Conservation (phyloP, 2,113 vertebrate genomes). For the Sceloporus undulatus region DNA sequence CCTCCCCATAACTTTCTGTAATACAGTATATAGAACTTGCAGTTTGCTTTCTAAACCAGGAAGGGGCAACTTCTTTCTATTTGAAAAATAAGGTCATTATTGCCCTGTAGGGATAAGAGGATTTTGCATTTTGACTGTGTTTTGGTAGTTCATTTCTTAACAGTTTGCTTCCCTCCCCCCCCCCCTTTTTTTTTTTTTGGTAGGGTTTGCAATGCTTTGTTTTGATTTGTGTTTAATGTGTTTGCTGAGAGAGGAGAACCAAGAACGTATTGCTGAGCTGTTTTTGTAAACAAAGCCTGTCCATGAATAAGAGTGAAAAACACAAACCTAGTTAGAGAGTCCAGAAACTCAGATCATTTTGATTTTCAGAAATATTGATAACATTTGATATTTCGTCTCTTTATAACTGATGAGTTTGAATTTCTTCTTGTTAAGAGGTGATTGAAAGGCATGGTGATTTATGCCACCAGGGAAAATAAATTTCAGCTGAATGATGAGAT, state of each 20-base stretch:
- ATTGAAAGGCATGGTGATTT: slow-evolving; percentile 56
- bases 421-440: slow-evolving; percentile 43
- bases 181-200: too few relatives aligned
- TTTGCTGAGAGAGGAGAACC: slow-evolving; percentile 39
- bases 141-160: slow-evolving; percentile 47
- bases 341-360: slow-evolving; percentile 52
- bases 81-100: slow-evolving; percentile 60
- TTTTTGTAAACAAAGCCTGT: slow-evolving; percentile 35
- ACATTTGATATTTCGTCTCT: slow-evolving; percentile 45
- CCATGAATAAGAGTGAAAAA: slow-evolving; percentile 44
- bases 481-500: slow-evolving; percentile 44
- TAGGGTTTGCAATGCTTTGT: slow-evolving; percentile 24
- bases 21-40: slow-evolving; percentile 48
- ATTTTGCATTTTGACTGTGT: slow-evolving; percentile 51
- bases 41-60: slow-evolving; percentile 45
- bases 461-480: slow-evolving; percentile 50
- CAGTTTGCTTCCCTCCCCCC: slow-evolving; percentile 16
- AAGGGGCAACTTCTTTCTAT: slow-evolving; percentile 36
- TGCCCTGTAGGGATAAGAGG: slow-evolving; percentile 45
- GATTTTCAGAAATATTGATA: slow-evolving; percentile 37
- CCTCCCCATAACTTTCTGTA: slow-evolving; percentile 32
- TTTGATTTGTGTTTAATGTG: slow-evolving; percentile 37
- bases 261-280: slow-evolving; percentile 46
- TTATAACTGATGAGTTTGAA: slow-evolving; percentile 37
- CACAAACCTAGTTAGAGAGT: slow-evolving; percentile 33